These are phyloP conservation scores for Caenorhabditis doughertyi DNA, from an alignment of 2,888 invertebrate genomes.

Conservation along the genomic window DNA sequence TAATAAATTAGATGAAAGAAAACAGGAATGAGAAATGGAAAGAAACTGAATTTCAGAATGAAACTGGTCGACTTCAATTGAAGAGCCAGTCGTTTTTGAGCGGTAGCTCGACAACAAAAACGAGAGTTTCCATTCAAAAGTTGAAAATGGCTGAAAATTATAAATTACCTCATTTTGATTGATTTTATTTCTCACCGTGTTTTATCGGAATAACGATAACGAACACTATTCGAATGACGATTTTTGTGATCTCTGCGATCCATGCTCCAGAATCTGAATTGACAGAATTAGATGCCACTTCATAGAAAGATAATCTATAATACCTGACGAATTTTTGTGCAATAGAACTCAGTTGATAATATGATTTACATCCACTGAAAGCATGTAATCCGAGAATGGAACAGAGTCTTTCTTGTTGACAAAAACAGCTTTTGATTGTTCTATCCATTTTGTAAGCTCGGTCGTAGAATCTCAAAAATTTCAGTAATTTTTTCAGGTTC, in stretches of 20 bases:
- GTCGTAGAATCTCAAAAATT: slow-evolving; percentile 65
- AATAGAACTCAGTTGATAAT: slow-evolving; percentile 61
- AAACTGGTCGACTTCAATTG: slow-evolving; percentile 46
- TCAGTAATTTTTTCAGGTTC: background rate
- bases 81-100: slow-evolving; percentile 48
- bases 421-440: slow-evolving; percentile 65
- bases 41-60: background rate
- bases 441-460: slow-evolving; percentile 55
- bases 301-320: background rate
- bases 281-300: slow-evolving; percentile 6
- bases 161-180: background rate
- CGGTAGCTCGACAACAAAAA: slow-evolving; percentile 68
- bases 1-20: slow-evolving; percentile 23
- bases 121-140: slow-evolving; percentile 70
- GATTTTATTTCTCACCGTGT: slow-evolving; percentile 29
- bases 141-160: slow-evolving; percentile 66
- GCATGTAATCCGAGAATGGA: slow-evolving; percentile 71
- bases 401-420: slow-evolving; percentile 67
- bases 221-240: slow-evolving; percentile 53
- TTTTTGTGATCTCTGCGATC: slow-evolving; percentile 63
- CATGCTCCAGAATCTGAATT: slow-evolving; percentile 68
- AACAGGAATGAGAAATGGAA: background rate
- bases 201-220: slow-evolving; percentile 54
- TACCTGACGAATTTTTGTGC: slow-evolving; percentile 68
- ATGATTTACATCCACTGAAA: slow-evolving; percentile 68